Evolutionary conservation across 2,113 vertebrate species (phyloP).

Genomic region (Menura novaehollandiae): DNA sequence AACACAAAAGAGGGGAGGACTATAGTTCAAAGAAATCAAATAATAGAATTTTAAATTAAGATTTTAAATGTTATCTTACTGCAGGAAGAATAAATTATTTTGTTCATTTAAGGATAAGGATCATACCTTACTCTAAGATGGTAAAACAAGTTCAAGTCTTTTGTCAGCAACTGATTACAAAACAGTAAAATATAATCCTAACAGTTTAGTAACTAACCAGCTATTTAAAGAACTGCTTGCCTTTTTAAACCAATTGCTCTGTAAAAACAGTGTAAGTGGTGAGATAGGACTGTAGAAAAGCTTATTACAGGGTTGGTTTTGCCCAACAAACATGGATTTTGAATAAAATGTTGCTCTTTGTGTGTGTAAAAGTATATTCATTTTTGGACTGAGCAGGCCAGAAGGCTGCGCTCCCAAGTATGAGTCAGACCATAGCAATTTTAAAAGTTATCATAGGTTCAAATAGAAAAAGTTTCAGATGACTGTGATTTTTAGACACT

Average conservation of each 20-base stretch:
- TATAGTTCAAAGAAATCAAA: not conserved
- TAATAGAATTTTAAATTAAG: not conserved
- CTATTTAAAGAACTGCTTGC: not conserved
- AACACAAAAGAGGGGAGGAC: not conserved
- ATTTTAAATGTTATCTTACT: not conserved
- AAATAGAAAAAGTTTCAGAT: not conserved
- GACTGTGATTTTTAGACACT: not conserved
- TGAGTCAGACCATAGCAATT: not conserved
- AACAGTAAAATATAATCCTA: not conserved
- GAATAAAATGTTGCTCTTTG: not conserved
- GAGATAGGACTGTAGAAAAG: not conserved
- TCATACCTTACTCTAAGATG: not conserved
- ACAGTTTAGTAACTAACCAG: not conserved
- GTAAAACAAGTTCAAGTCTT: not conserved
- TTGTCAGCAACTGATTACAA: not conserved
- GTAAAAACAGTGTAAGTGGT: not conserved
- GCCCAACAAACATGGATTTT: not conserved
- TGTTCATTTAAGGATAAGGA: not conserved
- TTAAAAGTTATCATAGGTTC: not conserved
- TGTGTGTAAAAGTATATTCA: not conserved
- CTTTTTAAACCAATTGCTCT: not conserved
- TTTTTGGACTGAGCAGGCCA: not conserved
- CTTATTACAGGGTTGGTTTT: not conserved
- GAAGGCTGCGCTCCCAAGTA: not conserved
- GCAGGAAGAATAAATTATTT: not conserved